Evolutionary conservation across 2,888 invertebrate genomes (phyloP).

Genomic region (Aricia artaxerxes): DNA sequence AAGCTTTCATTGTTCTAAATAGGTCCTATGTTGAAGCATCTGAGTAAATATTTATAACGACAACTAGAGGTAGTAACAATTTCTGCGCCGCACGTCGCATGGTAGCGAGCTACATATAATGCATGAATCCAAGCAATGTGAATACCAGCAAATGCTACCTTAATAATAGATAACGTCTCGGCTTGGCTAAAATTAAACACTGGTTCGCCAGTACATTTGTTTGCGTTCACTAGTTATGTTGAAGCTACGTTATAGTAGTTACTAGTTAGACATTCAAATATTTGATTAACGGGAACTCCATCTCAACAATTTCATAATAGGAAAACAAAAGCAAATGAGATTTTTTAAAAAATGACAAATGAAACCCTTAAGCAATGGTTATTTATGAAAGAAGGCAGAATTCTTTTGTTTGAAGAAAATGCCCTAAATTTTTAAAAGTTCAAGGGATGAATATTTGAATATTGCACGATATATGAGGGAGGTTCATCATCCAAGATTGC

Average conservation of each 20-base stretch:
- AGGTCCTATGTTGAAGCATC: constrained; percentile 18
- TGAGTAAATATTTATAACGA: constrained; percentile 23
- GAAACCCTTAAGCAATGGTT: not conserved
- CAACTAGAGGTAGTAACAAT: constrained; percentile 20
- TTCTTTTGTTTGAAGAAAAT: not conserved
- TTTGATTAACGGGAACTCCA: no score
- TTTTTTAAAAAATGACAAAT: not conserved
- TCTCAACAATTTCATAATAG: no score
- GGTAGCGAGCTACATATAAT: constrained; percentile 7
- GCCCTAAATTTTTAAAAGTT: not conserved
- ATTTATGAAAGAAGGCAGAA: not conserved
- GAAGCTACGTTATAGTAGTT: no score
- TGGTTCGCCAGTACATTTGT: not conserved
- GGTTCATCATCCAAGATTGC: constrained; percentile 46
- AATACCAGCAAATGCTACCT: constrained; percentile 22
- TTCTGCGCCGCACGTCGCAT: constrained; percentile 14
- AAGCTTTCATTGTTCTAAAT: constrained; percentile 14
- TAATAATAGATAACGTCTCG: constrained; percentile 24
- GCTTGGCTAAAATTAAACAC: constrained; percentile 18
- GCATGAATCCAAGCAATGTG: constrained; percentile 27
- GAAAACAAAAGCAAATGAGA: not conserved
- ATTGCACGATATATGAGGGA: constrained; percentile 32
- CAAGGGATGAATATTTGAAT: constrained; percentile 32
- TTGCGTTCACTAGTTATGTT: not conserved
- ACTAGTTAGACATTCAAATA: no score